Percentiles rank a stretch among this genome's conserved stretches.
phyloP scores from a whole-genome alignment of 2,113 vertebrate species.

The Acrocephalus arundinaceus region DNA sequence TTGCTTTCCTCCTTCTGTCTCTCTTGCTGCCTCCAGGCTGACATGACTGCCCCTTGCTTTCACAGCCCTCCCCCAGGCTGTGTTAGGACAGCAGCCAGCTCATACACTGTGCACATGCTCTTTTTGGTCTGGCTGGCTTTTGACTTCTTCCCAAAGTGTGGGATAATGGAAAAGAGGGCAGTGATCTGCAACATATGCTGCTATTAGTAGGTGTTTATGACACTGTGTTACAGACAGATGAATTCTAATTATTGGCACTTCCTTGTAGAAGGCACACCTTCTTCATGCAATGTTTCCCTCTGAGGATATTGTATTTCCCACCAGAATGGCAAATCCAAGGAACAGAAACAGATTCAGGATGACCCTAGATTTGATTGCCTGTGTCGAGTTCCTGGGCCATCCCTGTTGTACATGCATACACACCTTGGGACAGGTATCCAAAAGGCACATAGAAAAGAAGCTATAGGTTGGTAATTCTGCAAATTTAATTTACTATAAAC shows the following conservation, averaged over 20 bases:
- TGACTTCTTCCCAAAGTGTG: background rate
- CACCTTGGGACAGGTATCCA: background rate
- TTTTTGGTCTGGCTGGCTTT: background rate
- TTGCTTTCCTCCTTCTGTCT: background rate
- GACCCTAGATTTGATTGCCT: background rate
- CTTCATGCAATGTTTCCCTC: background rate
- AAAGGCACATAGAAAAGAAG: background rate
- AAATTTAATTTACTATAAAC: background rate
- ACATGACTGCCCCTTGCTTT: background rate
- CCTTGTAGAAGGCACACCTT: background rate
- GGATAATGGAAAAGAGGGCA: background rate
- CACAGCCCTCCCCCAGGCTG: fast-evolving
- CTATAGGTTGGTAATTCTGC: background rate
- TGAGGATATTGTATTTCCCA: background rate
- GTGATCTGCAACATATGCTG: slow-evolving; percentile 8
- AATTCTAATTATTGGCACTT: background rate
- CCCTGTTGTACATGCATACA: background rate
- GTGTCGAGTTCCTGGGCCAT: background rate
- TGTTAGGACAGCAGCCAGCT: background rate
- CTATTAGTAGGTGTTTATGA: background rate
- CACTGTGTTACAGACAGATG: background rate
- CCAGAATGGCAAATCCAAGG: background rate
- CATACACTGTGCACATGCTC: background rate
- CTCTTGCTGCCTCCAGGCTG: background rate
- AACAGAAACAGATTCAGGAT: background rate